These are phyloP conservation scores for Euphysa ruthae DNA, from an alignment of 30 jellyfish, hydroid and myxozoan species.

Conservation along the genomic window DNA sequence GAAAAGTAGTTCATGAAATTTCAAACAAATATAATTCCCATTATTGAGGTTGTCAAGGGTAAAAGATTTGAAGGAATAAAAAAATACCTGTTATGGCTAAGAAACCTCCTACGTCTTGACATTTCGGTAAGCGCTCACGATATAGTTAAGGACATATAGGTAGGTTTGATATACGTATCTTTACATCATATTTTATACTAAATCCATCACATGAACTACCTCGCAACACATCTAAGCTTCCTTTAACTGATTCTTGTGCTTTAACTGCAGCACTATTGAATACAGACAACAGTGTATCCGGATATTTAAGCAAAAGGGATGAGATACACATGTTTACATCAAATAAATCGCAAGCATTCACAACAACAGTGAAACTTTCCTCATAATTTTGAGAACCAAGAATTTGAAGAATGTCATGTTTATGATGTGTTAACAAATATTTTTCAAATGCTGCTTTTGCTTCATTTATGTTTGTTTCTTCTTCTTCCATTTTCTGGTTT, in stretches of 20 bases:
- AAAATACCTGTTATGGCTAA: slow-evolving; percentile 77
- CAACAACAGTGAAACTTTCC: slow-evolving; percentile 55
- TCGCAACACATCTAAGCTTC: not conserved
- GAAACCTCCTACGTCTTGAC: slow-evolving; percentile 69
- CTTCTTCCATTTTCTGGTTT: slow-evolving; percentile 34
- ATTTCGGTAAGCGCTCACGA: slow-evolving; percentile 63
- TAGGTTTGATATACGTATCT: slow-evolving; percentile 66
- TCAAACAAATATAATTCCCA: no score
- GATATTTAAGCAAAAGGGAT: slow-evolving; percentile 41
- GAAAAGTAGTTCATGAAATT: no score
- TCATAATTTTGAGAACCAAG: slow-evolving; percentile 22
- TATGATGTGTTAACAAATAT: slow-evolving; percentile 50
- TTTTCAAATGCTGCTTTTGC: slow-evolving; percentile 35
- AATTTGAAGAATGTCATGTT: slow-evolving; percentile 33
- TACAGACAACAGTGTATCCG: slow-evolving; percentile 44
- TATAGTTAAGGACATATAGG: slow-evolving; percentile 90
- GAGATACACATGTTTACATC: slow-evolving; percentile 66
- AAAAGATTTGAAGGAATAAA: not conserved
- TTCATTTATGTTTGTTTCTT: slow-evolving; percentile 37
- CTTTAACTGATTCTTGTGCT: slow-evolving; percentile 5
- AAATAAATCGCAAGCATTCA: slow-evolving; percentile 78
- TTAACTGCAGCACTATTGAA: slow-evolving; percentile 56
- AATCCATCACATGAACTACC: not conserved
- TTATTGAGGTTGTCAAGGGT: no score
- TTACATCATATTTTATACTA: slow-evolving; percentile 41